Conservation (phyloP, 2,888 invertebrate species). For the Biston stratarius region DNA sequence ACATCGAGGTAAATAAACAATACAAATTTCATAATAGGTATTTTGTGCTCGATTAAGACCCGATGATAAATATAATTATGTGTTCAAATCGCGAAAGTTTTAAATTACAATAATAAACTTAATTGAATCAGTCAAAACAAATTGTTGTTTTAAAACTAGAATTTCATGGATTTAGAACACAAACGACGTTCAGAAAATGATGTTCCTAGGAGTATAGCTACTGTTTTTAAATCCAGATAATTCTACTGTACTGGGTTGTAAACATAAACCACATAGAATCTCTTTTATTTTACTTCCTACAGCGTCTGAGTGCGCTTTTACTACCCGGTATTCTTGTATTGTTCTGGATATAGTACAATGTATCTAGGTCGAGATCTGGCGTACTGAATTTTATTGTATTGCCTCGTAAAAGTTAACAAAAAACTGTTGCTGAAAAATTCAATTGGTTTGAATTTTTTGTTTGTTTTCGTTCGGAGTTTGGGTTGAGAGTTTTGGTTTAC, state of each 20-base stretch:
- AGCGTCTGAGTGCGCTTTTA: constrained; percentile 45
- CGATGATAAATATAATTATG: too few species aligned
- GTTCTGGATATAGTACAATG: constrained; percentile 31
- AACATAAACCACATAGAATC: constrained; percentile 37
- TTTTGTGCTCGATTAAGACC: too few species aligned
- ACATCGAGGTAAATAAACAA: too few species aligned
- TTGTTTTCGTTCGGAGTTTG: neutral
- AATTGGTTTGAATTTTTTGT: constrained; percentile 15
- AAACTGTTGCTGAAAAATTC: constrained; percentile 22
- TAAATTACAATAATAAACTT: too few species aligned
- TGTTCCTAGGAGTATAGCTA: neutral
- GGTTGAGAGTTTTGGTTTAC: neutral
- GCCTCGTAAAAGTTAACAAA: constrained; percentile 26
- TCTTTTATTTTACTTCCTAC: constrained; percentile 44
- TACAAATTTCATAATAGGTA: too few species aligned
- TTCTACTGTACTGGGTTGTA: constrained; percentile 24
- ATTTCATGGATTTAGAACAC: too few species aligned
- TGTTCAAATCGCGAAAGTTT: too few species aligned
- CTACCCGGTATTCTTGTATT: constrained; percentile 39
- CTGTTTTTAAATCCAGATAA: constrained; percentile 21
- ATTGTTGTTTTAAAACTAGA: too few species aligned
- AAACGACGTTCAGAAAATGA: too few species aligned
- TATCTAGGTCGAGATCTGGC: constrained; percentile 31
- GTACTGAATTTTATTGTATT: constrained; percentile 32
- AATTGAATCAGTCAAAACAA: too few species aligned